Evolutionary conservation across 2,113 vertebrate genomes (phyloP).

Genomic region (Jaculus jaculus): DNA sequence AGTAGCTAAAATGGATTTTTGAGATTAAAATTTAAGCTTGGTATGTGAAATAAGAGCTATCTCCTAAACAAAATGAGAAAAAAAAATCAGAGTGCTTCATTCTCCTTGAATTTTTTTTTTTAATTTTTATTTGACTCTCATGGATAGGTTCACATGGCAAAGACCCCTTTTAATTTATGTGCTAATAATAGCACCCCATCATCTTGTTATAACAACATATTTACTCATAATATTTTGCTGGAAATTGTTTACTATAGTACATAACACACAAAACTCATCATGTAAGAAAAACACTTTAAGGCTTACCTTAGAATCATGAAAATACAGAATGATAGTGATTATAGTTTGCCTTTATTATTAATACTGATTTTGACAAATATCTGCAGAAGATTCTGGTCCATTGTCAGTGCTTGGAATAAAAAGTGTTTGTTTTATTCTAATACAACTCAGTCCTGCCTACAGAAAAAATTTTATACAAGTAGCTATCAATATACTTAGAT

Average conservation of each 20-base stretch:
- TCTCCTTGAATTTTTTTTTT: background rate
- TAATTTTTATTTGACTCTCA: background rate
- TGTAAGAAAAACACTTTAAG: background rate
- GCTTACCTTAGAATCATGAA: background rate
- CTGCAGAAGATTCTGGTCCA: background rate
- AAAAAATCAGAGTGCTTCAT: no score
- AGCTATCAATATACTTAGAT: constrained; percentile 2
- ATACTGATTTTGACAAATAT: constrained; percentile 45
- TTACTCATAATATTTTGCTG: background rate
- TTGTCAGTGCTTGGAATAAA: background rate
- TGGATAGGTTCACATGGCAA: background rate
- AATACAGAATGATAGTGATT: background rate
- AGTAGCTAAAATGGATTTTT: constrained; percentile 31
- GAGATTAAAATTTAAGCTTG: background rate
- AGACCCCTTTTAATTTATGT: background rate
- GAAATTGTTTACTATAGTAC: background rate
- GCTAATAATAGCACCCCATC: background rate
- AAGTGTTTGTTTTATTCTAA: background rate
- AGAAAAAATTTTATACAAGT: background rate
- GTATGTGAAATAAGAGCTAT: background rate
- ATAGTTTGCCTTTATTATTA: constrained; percentile 29
- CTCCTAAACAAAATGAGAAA: constrained; percentile 32
- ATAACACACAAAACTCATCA: constrained; percentile 8
- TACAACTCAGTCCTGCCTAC: background rate
- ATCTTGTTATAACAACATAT: background rate